These are phyloP conservation scores for Montipora efflorescens DNA, from an alignment of 64 coral and sea anemone genomes.

Conservation along the genomic window DNA sequence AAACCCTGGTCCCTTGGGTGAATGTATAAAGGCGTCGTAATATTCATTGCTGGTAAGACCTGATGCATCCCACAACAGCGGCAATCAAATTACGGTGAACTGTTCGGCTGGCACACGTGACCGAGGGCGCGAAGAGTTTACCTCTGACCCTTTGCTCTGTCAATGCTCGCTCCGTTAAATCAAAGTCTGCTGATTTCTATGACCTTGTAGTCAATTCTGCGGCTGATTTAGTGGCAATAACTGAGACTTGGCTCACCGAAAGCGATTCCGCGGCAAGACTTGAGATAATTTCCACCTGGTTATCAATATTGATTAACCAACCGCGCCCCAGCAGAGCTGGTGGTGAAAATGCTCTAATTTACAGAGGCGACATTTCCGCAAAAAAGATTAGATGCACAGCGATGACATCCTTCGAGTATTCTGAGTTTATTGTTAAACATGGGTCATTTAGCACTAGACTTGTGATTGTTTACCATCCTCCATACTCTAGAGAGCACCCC, in stretches of 20 bases:
- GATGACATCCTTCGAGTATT: not conserved
- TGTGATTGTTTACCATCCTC: not conserved
- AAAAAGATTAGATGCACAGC: constrained; percentile 5
- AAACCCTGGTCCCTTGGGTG: too few relatives aligned
- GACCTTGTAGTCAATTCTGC: constrained; percentile 21
- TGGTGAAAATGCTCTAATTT: not conserved
- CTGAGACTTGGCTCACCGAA: not conserved
- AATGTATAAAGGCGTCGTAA: too few relatives aligned
- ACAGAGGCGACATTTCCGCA: not conserved
- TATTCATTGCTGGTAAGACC: too few relatives aligned
- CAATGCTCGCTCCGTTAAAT: constrained; percentile 19
- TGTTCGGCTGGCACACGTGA: too few relatives aligned
- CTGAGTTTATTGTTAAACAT: constrained; percentile 14
- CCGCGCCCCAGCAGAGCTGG: not conserved
- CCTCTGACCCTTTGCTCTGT: constrained; percentile 6
- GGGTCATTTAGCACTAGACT: constrained; percentile 3
- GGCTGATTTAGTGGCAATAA: not conserved
- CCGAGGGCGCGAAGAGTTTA: too few relatives aligned
- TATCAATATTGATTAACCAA: not conserved
- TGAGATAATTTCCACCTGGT: not conserved
- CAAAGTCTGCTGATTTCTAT: constrained; percentile 13
- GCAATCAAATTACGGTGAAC: too few relatives aligned
- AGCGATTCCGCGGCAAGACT: constrained; percentile 38
- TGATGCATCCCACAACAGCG: too few relatives aligned
- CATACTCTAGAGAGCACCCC: not conserved